Evolutionary conservation across 2,113 vertebrate genomes (phyloP).

Genomic region (Heloderma charlesbogerti): DNA sequence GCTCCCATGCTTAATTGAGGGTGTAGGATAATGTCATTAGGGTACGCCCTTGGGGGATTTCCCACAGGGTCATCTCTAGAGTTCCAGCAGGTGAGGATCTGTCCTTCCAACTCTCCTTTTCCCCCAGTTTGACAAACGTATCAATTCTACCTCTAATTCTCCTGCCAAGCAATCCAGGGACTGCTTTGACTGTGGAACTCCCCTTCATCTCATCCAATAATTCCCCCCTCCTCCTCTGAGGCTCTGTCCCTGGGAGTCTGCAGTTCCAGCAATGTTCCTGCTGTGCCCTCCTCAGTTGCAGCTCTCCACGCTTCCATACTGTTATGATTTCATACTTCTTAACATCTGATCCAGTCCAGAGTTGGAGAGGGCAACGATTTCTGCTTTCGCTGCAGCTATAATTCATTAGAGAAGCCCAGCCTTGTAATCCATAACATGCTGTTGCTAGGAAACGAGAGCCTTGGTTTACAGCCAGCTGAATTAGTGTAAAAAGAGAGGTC

Average conservation of each 20-base stretch:
- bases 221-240: neutral
- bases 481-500: neutral
- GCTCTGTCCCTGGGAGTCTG: neutral
- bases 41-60: neutral
- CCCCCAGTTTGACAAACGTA: neutral
- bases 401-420: constrained; percentile 8
- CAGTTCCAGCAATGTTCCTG: neutral
- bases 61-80: neutral
- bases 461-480: neutral
- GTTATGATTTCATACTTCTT: neutral
- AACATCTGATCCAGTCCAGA: neutral
- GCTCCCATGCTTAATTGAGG: neutral
- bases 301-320: neutral
- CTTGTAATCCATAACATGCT: constrained; percentile 15
- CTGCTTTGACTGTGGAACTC: neutral
- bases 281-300: neutral
- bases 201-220: neutral
- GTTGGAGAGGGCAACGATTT: neutral
- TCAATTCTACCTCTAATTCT: neutral
- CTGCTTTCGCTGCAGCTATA: neutral
- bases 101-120: neutral
- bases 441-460: constrained; percentile 20
- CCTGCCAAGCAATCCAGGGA: neutral
- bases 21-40: neutral
- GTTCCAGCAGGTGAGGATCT: neutral